phyloP scores from a whole-genome alignment of 2,113 vertebrate genomes.

The Cyphomyrus discorhynchus region DNA sequence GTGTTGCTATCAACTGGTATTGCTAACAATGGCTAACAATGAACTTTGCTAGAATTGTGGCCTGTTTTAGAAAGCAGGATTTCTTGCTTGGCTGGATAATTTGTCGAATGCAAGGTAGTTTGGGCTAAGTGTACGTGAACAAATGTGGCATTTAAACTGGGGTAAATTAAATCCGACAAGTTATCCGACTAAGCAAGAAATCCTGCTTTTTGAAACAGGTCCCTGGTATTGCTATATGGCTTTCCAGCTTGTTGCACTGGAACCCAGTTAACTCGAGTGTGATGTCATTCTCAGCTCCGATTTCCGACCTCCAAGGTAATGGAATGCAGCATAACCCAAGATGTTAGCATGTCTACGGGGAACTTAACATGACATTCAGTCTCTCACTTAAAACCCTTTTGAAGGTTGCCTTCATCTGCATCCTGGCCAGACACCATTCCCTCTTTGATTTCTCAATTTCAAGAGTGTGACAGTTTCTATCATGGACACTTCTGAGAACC shows the following conservation, averaged over 20 bases:
- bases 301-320: background rate
- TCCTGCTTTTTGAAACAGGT: background rate
- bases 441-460: background rate
- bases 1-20: background rate
- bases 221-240: background rate
- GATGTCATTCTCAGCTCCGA: background rate
- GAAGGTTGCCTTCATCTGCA: background rate
- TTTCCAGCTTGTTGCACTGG: background rate
- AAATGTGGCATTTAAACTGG: background rate
- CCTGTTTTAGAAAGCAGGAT: background rate
- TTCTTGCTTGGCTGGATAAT: background rate
- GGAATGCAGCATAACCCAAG: background rate
- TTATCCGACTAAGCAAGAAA: background rate
- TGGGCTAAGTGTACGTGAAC: background rate
- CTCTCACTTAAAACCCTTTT: background rate
- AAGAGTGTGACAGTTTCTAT: background rate
- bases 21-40: background rate
- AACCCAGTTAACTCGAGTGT: background rate
- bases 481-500: background rate
- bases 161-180: background rate
- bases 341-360: background rate
- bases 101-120: background rate
- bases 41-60: background rate
- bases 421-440: background rate
- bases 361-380: background rate